Evolutionary conservation across 2,888 invertebrate species (phyloP), one percentile per base, ranked within the genome.

Genomic region (Melitaea athalia): DNA sequence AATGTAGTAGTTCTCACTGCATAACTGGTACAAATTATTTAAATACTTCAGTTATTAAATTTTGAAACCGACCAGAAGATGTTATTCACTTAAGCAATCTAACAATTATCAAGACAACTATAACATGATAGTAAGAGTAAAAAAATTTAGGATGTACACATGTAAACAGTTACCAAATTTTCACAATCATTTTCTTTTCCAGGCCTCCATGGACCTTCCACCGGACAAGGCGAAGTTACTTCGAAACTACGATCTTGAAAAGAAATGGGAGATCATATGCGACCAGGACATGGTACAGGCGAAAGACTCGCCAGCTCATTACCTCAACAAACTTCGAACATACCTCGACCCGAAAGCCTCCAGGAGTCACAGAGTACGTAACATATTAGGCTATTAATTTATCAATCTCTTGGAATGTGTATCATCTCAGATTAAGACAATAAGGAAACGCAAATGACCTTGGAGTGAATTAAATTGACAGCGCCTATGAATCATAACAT

Each of bases 181-280:
- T 33, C 50, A 67, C 15, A 11, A 17, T 61, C 53, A 45, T 68
- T 45, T 60, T 74, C 79, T 72, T 69, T 95, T 95, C 8, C 94
- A 99, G 99, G 98, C 98, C 64, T 98, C 98, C 72, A 99, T 99
- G 99, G 99, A 99, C 91, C 94, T 99, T 77, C 99, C 99, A 31
- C 98, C 99, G 47, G 99, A 99, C 92, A 99, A 99, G 92, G 98
- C 99, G 80, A 99, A 99, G 93, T 94, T 99, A 50, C 94, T 98
- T 75, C 97, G 97, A 80, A 97, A 97, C 87, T 99, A 99, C 88
- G 99, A 99, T 92, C 96, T 97, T 89, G 98, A 99, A 88, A 99
- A 99, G 92, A 99, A 99, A 93, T 99, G 99, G 99, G 99, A 99
- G 92, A 97, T 99, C 89, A 98, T 99, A 92, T 99, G 99, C 94